Evolutionary conservation across 2,888 invertebrate genomes (phyloP).

Genomic region (Lissocephala sabroskyi): DNA sequence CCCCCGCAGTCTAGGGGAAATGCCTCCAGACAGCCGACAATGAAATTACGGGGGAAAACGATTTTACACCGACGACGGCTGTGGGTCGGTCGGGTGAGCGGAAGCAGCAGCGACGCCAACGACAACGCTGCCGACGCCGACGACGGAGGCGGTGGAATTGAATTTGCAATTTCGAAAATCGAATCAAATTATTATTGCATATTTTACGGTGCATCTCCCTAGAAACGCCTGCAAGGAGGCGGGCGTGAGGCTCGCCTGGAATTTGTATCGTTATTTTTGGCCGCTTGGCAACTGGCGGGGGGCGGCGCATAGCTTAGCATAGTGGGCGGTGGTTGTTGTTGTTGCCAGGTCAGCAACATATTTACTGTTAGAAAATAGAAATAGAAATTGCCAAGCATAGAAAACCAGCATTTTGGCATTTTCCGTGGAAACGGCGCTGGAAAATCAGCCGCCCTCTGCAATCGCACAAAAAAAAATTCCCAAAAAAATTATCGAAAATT

Average conservation of each 20-base stretch:
- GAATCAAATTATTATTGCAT: conserved; percentile 22
- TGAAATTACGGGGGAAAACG: conserved; percentile 34
- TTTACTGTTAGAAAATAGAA: conserved; percentile 41
- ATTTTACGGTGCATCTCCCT: conserved; percentile 31
- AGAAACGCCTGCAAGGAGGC: conserved; percentile 54
- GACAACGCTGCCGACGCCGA: neutral
- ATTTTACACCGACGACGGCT: conserved; percentile 11
- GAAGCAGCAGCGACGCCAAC: conserved; percentile 13
- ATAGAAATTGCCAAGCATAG: conserved; percentile 18
- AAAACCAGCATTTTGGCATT: neutral
- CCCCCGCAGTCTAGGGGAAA: conserved; percentile 10
- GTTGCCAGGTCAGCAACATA: conserved; percentile 34
- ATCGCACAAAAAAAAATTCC: neutral
- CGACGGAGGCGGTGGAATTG: conserved; percentile 4
- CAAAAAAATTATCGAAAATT: neutral
- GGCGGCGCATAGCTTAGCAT: conserved; percentile 16
- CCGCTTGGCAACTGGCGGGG: conserved; percentile 43
- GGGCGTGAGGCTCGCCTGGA: neutral
- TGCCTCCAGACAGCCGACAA: conserved; percentile 32
- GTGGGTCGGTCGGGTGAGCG: conserved; percentile 12
- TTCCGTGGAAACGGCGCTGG: no score
- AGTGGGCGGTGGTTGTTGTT: conserved; percentile 10
- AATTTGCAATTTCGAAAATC: conserved; percentile 29
- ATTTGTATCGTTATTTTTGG: conserved; percentile 45
- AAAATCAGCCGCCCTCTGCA: neutral